Evolutionary conservation across 2,888 invertebrate species (phyloP).

Genomic region (Apomyelois bistriatella): DNA sequence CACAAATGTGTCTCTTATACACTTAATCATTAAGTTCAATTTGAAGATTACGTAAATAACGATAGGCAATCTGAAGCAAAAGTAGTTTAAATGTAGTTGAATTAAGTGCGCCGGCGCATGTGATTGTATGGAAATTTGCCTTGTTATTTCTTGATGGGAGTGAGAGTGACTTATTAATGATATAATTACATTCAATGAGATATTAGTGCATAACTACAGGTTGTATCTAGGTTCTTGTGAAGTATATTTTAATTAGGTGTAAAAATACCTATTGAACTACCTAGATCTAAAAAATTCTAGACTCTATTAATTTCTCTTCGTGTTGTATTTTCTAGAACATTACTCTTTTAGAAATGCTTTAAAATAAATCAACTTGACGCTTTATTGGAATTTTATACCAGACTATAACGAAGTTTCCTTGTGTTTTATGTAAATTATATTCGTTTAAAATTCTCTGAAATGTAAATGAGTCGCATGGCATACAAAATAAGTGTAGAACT

Average conservation of each 20-base stretch:
- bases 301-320: neutral
- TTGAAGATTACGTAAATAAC: slow-evolving; percentile 6
- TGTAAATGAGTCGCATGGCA: slow-evolving; percentile 6
- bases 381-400: neutral
- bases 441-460: neutral
- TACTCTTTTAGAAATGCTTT: neutral
- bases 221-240: slow-evolving; percentile 1
- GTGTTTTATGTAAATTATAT: slow-evolving; percentile 4
- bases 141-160: slow-evolving; percentile 50
- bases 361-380: neutral
- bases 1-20: neutral
- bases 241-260: neutral
- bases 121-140: slow-evolving; percentile 60
- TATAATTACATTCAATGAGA: slow-evolving; percentile 36
- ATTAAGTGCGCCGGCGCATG: slow-evolving; percentile 61
- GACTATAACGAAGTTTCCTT: neutral
- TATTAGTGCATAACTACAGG: slow-evolving; percentile 26
- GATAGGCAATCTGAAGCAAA: slow-evolving; percentile 26
- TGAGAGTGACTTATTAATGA: slow-evolving; percentile 33
- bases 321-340: too few relatives aligned
- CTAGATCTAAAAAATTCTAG: neutral
- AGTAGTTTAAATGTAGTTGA: slow-evolving; percentile 52
- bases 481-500: neutral
- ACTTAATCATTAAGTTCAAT: slow-evolving; percentile 21
- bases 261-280: neutral